Conservation (phyloP, 2,113 vertebrate species). For the Perccottus glenii region DNA sequence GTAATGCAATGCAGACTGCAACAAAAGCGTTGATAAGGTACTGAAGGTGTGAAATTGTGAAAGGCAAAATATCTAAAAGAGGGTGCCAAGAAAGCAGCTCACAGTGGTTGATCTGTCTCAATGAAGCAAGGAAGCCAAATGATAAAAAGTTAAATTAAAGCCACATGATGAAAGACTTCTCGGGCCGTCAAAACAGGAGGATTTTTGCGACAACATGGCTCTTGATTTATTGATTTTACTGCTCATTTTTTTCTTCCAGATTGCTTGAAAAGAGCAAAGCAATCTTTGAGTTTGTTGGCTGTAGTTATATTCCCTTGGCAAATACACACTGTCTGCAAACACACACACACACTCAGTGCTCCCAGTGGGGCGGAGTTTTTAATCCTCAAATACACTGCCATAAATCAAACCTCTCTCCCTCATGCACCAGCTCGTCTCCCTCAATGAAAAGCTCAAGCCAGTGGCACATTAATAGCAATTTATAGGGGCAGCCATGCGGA, state of each 20-base stretch:
- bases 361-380: constrained; percentile 72
- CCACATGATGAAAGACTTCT: constrained; percentile 76
- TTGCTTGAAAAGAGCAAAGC: constrained; percentile 67
- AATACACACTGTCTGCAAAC: constrained; percentile 37
- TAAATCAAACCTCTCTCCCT: constrained; percentile 71
- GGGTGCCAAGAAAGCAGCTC: constrained; percentile 8
- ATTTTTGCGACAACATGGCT: constrained; percentile 67
- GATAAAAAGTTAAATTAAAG: constrained; percentile 68
- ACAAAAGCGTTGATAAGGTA: constrained; percentile 26
- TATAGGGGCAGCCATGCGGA: constrained; percentile 65
- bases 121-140: constrained; percentile 46
- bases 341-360: constrained; percentile 40
- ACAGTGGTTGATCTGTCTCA: constrained; percentile 16
- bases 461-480: constrained; percentile 77
- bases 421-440: constrained; percentile 51
- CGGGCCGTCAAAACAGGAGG: constrained; percentile 57
- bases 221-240: constrained; percentile 78
- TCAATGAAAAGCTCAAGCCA: constrained; percentile 71
- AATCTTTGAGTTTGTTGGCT: constrained; percentile 71
- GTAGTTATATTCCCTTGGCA: constrained; percentile 62
- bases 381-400: constrained; percentile 75
- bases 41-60: constrained; percentile 31
- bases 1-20: neutral
- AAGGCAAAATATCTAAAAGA: constrained; percentile 28
- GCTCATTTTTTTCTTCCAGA: constrained; percentile 58